Conservation (phyloP, 2,113 vertebrate genomes). For the Uria aalge region DNA sequence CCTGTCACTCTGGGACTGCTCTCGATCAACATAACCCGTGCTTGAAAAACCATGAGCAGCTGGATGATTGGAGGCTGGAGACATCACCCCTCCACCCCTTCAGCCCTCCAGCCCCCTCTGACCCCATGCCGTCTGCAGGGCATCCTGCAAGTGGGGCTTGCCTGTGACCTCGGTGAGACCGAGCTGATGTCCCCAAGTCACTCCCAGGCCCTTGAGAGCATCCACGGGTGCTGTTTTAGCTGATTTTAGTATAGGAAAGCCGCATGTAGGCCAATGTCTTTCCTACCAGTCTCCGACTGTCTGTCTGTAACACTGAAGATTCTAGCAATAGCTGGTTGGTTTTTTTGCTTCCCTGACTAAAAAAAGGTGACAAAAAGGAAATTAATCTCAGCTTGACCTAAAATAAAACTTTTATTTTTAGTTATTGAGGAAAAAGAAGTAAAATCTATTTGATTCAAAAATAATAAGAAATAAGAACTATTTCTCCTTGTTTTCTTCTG, state of each 20-base stretch:
- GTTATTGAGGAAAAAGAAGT: background rate
- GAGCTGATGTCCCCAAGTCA: conserved; percentile 7
- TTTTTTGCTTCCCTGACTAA: background rate
- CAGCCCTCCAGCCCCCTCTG: background rate
- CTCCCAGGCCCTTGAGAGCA: background rate
- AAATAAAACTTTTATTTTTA: background rate
- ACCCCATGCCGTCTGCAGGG: background rate
- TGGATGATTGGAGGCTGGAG: background rate
- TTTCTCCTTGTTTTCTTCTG: background rate
- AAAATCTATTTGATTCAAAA: background rate
- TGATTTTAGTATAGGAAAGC: background rate
- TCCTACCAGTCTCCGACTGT: background rate
- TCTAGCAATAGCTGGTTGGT: background rate
- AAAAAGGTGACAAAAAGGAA: background rate
- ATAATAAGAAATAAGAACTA: background rate
- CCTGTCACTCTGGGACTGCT: conserved; percentile 31
- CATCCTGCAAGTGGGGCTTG: background rate
- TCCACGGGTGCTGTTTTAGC: background rate
- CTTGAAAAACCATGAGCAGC: conserved; percentile 13
- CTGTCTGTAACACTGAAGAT: background rate
- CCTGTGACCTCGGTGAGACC: background rate
- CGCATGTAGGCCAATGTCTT: background rate
- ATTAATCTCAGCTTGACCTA: background rate
- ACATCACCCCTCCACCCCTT: background rate
- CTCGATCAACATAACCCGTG: conserved; percentile 27